phyloP scores from a whole-genome alignment of 2,113 vertebrate species.

The Petrocephalus zakoni region DNA sequence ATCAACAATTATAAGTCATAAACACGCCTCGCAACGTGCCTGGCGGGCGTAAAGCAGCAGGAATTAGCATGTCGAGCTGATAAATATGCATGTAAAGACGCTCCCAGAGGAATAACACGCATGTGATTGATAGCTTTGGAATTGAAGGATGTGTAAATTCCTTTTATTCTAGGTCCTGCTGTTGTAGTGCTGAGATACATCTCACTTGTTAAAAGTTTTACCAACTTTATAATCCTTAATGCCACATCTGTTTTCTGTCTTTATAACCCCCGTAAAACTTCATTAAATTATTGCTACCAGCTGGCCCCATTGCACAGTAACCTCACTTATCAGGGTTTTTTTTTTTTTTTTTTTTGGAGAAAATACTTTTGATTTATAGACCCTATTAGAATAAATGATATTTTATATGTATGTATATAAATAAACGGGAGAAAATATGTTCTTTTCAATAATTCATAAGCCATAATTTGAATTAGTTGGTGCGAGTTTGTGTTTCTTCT shows the following conservation, averaged over 20 bases:
- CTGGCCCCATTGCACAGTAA: conserved; percentile 68
- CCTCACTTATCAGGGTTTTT: conserved; percentile 62
- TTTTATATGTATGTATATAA: conserved; percentile 73
- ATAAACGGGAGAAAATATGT: conserved; percentile 67
- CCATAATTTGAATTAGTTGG: conserved; percentile 50
- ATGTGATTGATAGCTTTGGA: conserved; percentile 99
- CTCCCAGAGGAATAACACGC: conserved; percentile 98
- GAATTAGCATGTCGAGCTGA: conserved; percentile 99
- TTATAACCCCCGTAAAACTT: conserved; percentile 82
- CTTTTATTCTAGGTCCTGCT: conserved; percentile 90
- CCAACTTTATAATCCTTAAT: conserved; percentile 99
- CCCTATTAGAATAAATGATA: conserved; percentile 75
- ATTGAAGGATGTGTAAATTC: conserved; percentile 99
- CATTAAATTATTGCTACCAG: conserved; percentile 78
- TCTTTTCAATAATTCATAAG: conserved; percentile 70
- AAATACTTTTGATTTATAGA: conserved; percentile 72
- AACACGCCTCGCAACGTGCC: conserved; percentile 97
- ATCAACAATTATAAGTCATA: conserved; percentile 99
- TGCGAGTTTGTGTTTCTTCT: conserved; percentile 40
- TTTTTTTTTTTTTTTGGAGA: conserved; percentile 49
- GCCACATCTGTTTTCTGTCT: conserved; percentile 91
- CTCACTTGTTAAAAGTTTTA: conserved; percentile 99
- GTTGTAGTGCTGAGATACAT: conserved; percentile 83
- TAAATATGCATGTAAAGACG: conserved; percentile 99
- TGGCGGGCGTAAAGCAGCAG: conserved; percentile 94